These are phyloP conservation scores for Corbicula japonica DNA, from an alignment of 2,888 invertebrate species.

Conservation along the genomic window DNA sequence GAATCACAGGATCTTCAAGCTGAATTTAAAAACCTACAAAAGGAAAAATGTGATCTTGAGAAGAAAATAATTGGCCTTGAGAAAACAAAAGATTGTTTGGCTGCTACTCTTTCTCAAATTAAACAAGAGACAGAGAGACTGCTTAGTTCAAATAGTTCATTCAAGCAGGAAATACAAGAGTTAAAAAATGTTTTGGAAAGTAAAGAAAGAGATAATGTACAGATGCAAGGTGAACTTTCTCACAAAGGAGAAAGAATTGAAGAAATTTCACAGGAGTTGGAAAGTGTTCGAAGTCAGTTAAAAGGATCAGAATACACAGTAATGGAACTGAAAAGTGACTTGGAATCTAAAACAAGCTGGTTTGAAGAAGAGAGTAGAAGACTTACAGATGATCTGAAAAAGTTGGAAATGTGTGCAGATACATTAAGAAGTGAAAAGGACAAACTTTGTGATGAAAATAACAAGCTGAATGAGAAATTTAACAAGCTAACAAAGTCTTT, in stretches of 20 bases:
- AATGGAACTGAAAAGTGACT: slow-evolving; percentile 41
- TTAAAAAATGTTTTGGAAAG: slow-evolving; percentile 44
- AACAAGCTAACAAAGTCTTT: slow-evolving; percentile 16
- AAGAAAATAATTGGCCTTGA: slow-evolving; percentile 57
- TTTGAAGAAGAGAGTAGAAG: slow-evolving; percentile 39
- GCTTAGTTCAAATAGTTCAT: slow-evolving; percentile 52
- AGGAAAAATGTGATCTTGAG: slow-evolving; percentile 45
- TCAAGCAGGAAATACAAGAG: slow-evolving; percentile 64
- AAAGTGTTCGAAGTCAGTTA: slow-evolving; percentile 19
- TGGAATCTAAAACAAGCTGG: slow-evolving; percentile 24
- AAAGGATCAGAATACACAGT: slow-evolving; percentile 28
- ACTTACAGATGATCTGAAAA: slow-evolving; percentile 14
- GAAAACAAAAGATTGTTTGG: slow-evolving; percentile 48
- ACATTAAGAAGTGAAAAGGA: slow-evolving; percentile 13
- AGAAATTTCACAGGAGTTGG: slow-evolving; percentile 32
- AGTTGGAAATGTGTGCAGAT: slow-evolving; percentile 26
- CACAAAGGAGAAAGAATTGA: slow-evolving; percentile 42
- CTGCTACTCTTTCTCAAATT: slow-evolving; percentile 36
- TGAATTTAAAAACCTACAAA: slow-evolving; percentile 61
- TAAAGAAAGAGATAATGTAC: slow-evolving; percentile 53
- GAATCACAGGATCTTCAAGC: slow-evolving; percentile 57
- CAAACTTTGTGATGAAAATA: slow-evolving; percentile 28
- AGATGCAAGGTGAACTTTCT: slow-evolving; percentile 45
- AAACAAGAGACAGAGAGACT: slow-evolving; percentile 64
- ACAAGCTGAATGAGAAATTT: slow-evolving; percentile 6